Conservation (phyloP, 2,797 vertebrate species). For the Scyliorhinus canicula region DNA sequence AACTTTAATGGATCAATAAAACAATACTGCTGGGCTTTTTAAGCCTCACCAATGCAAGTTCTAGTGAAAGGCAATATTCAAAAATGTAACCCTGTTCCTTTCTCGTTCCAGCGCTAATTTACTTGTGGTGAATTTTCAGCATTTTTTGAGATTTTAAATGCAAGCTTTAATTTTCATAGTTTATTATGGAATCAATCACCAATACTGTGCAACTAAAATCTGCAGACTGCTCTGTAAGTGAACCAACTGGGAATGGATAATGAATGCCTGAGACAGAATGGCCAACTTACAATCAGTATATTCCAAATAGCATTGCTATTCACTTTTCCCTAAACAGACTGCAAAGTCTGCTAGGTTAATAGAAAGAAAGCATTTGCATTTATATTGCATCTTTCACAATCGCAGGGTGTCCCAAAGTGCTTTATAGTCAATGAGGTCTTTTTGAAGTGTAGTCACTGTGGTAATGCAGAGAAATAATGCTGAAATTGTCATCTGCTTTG, state of each 20-base stretch:
- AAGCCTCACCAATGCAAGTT: not conserved
- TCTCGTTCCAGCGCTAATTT: not conserved
- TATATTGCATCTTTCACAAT: not conserved
- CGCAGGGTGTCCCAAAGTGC: not conserved
- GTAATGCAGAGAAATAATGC: not conserved
- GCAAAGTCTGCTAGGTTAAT: not conserved
- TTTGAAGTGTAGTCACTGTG: not conserved
- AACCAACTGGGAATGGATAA: not conserved
- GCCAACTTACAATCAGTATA: not conserved
- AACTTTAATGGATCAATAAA: not conserved
- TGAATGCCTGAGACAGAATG: not conserved
- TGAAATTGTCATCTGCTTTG: not conserved
- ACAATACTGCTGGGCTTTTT: not conserved
- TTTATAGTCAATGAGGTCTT: not conserved
- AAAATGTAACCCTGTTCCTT: not conserved
- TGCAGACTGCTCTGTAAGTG: not conserved
- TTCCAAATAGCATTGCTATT: not conserved
- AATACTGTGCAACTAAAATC: not conserved
- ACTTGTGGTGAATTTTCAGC: not conserved
- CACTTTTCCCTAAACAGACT: not conserved
- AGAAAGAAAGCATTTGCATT: not conserved
- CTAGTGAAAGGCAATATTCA: not conserved
- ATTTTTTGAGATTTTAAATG: not conserved
- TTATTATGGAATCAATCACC: not conserved
- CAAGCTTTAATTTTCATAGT: not conserved